Evolutionary conservation across 1,140 invertebrate genomes (phyloP).

Genomic region (Babylonia areolata): DNA sequence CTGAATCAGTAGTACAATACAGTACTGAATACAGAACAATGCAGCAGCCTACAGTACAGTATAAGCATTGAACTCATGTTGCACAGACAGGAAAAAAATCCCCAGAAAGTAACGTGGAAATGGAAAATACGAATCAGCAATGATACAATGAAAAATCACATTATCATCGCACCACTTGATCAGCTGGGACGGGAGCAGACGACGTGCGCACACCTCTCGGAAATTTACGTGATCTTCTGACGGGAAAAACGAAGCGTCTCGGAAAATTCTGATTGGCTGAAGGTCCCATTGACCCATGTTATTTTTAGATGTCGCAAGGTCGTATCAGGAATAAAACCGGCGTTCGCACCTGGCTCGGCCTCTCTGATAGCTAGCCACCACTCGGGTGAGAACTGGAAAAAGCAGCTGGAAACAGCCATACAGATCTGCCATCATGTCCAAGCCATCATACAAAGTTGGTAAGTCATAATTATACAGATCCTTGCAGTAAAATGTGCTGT

Average conservation of each 20-base stretch:
- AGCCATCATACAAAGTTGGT: conserved; percentile 67
- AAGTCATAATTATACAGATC: too few species aligned
- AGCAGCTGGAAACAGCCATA: not conserved
- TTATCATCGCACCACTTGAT: too few species aligned
- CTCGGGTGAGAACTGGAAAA: not conserved
- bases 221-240: not conserved
- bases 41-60: too few species aligned
- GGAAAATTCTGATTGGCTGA: not conserved
- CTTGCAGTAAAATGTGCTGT: too few species aligned
- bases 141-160: too few species aligned
- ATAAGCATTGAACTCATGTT: too few species aligned
- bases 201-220: not conserved
- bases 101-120: too few species aligned
- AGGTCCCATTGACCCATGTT: not conserved
- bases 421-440: conserved; percentile 43
- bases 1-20: too few species aligned
- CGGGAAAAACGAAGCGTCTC: not conserved
- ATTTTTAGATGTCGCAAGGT: conserved; percentile 30
- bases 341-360: not conserved
- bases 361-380: not conserved
- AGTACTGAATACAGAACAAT: too few species aligned
- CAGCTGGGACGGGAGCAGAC: too few species aligned
- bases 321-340: not conserved
- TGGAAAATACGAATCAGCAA: too few species aligned
- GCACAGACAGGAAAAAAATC: too few species aligned